Base-by-base conservation (phyloP, 1,140 invertebrate species). In the Adelges cooleyi region DNA sequence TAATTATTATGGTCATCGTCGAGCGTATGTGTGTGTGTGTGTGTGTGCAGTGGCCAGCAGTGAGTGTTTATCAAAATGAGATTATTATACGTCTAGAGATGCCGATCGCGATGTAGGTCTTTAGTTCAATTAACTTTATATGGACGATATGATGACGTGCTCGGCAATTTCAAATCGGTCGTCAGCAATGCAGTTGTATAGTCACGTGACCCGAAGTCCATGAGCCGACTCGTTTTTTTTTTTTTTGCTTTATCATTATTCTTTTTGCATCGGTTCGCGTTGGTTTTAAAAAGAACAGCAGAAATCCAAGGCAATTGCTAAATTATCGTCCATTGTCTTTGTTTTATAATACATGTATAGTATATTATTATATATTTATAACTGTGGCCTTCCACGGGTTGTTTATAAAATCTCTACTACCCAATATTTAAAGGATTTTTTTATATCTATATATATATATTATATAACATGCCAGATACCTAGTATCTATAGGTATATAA, bases 91-190 rank as follows among this genome's bases (percentile, higher is more conserved):
- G 52, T 59, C 42, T 20, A 46, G 65, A 44, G 66, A 67, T 62
- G 66, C 42, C 44, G 27, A 36, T 10, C 36, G 40, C 27, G 50
- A 53, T 53, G 66, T 46, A 56, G 52, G 52, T 67, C 54, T 67
- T 67, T 53, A 59, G 66, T 46, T 62, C 56, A 62, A 62, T 62
- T 62, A 62, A 62, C 56, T 62, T 62, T 62, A 62, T 62, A 62
- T 62, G 56, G 56, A 48, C 27, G 56, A 62, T 62, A 46, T 33
- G 56, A 48, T 62, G 56, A 62, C 56, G 56, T 59, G 56, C 54
- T 38, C 23, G 54, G 38, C 42, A 46, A 42, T 62, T 62, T 62
- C 56, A 33, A 62, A 62, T 48, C 56, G 56, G 38, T 48, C 17
- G 56, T 62, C 56, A 62, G 42, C 56, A 62, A 62, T 48, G 56